Conservation (phyloP, 1,140 invertebrate species). For the Lineus longissimus region DNA sequence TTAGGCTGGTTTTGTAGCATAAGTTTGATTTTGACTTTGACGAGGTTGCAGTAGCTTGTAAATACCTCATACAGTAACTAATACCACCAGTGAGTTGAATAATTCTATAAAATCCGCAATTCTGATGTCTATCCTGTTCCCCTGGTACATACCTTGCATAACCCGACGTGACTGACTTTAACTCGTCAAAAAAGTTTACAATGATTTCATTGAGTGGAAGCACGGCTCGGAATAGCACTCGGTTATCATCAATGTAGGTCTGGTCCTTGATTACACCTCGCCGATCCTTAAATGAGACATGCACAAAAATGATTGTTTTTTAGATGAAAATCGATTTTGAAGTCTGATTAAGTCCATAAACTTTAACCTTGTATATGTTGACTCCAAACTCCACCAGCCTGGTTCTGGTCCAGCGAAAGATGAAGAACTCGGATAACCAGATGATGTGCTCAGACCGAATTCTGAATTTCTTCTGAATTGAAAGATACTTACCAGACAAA, state of each 20-base stretch:
- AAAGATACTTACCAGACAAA: constrained; percentile 51
- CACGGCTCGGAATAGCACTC: constrained; percentile 76
- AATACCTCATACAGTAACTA: too few species aligned
- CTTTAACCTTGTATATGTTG: too few species aligned
- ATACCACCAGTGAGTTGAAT: too few species aligned
- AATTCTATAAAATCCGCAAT: too few species aligned
- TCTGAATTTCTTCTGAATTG: not conserved
- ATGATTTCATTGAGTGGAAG: constrained; percentile 91
- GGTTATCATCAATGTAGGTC: constrained; percentile 74
- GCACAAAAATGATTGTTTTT: constrained; percentile 15
- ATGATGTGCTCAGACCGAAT: too few species aligned
- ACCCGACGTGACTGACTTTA: constrained; percentile 86
- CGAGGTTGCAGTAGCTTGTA: too few species aligned
- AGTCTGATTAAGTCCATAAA: constrained; percentile 4
- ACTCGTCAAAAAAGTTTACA: constrained; percentile 87
- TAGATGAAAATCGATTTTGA: not conserved
- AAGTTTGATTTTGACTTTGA: not conserved
- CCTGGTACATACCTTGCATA: constrained; percentile 65
- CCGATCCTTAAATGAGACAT: constrained; percentile 63
- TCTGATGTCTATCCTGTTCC: too few species aligned
- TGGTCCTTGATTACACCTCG: constrained; percentile 73
- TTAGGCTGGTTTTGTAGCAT: not conserved
- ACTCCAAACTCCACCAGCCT: too few species aligned
- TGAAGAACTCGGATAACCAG: too few species aligned
- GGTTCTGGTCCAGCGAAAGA: too few species aligned